Base-by-base conservation (phyloP, 2,113 vertebrate genomes). In the Mus spicilegus region DNA sequence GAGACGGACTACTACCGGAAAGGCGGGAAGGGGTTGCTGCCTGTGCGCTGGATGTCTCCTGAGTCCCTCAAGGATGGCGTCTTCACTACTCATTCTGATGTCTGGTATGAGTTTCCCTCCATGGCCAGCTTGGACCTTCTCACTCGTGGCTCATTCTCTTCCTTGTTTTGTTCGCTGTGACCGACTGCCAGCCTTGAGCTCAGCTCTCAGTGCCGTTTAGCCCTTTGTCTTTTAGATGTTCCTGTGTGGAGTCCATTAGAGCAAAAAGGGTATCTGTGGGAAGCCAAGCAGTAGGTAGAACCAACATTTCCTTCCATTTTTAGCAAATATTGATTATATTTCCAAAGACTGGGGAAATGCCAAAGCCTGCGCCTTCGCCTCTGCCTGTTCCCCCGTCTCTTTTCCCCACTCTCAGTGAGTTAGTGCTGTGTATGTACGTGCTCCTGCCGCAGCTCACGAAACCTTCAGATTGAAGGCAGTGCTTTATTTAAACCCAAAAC, bases 1-100 rank as follows among this genome's bases (percentile, higher is more conserved):
- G 99, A 99, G 99, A 99, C 99, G 0, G 99, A 99, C 98, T 99
- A 99, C 98, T 99, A 99, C 97, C 98, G 99, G 75, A 99, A 99
- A 98, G 99, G 99, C 97, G 99, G 99, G 81, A 99, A 99, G 65
- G 99, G 99, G 22, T 97, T 99, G 95, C 99, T 99, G 97, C 99
- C 99, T 0, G 99, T 99, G 8, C 99, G 99, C 97, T 99, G 99
- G 99, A 99, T 99, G 99, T 99, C 99, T 91, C 99, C 99, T 0
- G 99, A 99, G 90, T 99, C 99, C 0, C 99, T 99, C 87, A 99
- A 99, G 94, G 99, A 99, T 1, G 99, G 99, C 54, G 99, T 99
- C 95, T 99, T 99, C 99, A 99, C 99, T 70, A 99, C 99, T 0
- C 99, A 99, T 97, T 99, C 99, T 11, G 99, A 99, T 7, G 99